Evolutionary conservation across 1,140 invertebrate genomes (phyloP).

Genomic region (Hylyphantes graminicola): DNA sequence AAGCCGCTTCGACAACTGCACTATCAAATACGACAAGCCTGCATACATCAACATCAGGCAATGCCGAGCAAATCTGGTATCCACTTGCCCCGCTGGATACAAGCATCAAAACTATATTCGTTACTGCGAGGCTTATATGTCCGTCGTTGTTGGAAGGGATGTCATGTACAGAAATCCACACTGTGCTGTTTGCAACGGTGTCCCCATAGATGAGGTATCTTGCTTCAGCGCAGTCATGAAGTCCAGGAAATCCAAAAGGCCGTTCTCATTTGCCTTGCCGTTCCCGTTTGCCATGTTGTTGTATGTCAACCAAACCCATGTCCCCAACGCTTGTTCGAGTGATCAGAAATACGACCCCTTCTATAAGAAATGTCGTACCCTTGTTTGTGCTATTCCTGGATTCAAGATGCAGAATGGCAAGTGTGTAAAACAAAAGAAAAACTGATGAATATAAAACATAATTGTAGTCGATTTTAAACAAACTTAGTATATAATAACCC

Average conservation of each 20-base stretch:
- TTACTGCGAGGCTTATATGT: conserved; percentile 15
- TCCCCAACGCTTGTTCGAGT: neutral
- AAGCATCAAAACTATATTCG: neutral
- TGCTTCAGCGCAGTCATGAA: neutral
- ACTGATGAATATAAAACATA: too few relatives aligned
- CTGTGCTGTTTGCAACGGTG: conserved; percentile 53
- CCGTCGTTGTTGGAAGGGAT: neutral
- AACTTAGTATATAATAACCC: too few relatives aligned
- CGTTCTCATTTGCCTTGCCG: conserved; percentile 40
- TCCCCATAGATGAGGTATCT: neutral
- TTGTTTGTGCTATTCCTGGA: conserved; percentile 64
- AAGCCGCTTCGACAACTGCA: neutral
- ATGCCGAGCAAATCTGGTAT: conserved; percentile 12
- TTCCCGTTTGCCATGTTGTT: too few relatives aligned
- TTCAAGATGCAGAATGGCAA: conserved; percentile 7
- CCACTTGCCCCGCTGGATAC: neutral
- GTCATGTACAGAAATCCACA: conserved; percentile 50
- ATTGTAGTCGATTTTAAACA: too few relatives aligned
- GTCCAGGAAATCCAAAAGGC: neutral
- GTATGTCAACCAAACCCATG: conserved; percentile 37
- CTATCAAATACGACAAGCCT: conserved; percentile 2
- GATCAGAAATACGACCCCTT: conserved; percentile 71
- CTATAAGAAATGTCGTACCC: conserved; percentile 69
- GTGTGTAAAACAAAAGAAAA: conserved; percentile 1
- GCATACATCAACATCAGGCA: neutral